Percentiles rank a stretch among this genome's conserved stretches.
Conservation (phyloP, 64 coral and sea anemone species). For the Montipora foliosa region DNA sequence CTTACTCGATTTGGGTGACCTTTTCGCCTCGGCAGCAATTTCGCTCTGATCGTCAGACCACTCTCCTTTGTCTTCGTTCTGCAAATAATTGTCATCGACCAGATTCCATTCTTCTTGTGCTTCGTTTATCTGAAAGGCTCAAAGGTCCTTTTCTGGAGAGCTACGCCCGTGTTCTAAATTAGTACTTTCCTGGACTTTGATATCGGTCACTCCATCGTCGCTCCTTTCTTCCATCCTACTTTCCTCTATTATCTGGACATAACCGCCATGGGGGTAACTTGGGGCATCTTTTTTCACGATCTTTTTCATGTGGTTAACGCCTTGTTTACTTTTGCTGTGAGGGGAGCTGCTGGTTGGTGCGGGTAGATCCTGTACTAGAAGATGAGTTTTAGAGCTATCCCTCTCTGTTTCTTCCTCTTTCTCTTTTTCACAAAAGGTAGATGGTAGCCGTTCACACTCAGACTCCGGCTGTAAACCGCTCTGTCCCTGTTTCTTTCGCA, state of each 20-base stretch:
- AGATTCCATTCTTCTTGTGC: neutral
- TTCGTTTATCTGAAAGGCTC: neutral
- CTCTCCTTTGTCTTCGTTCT: neutral
- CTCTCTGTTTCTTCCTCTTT: no score
- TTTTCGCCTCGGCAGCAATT: neutral
- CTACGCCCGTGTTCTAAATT: neutral
- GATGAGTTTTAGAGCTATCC: no score
- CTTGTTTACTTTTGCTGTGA: no score
- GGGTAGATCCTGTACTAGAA: no score
- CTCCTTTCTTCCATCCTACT: neutral
- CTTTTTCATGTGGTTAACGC: neutral
- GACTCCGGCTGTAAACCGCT: neutral
- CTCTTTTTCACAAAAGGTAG: slow-evolving; percentile 29
- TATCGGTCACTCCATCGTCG: neutral
- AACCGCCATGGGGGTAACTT: neutral
- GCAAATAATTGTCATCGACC: neutral
- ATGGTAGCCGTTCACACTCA: slow-evolving; percentile 32
- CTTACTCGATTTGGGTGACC: neutral
- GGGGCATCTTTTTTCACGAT: neutral
- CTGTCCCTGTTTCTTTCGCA: slow-evolving; percentile 18
- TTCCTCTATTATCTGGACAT: neutral
- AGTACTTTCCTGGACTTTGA: neutral
- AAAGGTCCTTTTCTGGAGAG: neutral
- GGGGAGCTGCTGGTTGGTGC: no score
- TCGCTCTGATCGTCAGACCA: slow-evolving; percentile 1